Conservation (phyloP, 2,113 vertebrate species). For the Nannobrachium achirus region DNA sequence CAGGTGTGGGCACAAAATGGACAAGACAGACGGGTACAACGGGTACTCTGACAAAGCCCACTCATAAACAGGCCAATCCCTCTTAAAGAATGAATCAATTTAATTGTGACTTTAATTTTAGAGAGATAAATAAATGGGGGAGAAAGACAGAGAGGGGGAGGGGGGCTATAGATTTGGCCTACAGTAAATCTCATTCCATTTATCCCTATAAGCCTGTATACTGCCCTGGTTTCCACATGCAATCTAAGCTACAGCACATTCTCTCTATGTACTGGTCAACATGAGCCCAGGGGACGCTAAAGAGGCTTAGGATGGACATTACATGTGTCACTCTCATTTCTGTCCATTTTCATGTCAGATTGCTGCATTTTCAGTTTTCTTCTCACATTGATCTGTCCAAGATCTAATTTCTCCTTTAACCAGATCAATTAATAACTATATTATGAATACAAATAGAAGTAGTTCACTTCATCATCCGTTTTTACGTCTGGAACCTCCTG, state of each 20-base stretch:
- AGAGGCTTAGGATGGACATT: slow-evolving; percentile 61
- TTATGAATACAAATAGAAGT: no score
- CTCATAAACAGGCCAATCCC: not conserved
- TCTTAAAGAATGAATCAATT: not conserved
- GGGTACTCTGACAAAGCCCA: no score
- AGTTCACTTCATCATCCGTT: no score
- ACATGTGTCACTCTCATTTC: not conserved
- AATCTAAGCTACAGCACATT: slow-evolving; percentile 59
- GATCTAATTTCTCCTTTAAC: no score
- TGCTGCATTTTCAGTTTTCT: slow-evolving; percentile 24
- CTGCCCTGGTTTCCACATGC: slow-evolving; percentile 59
- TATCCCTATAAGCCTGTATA: slow-evolving; percentile 37
- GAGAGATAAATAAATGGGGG: not conserved
- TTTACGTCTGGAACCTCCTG: no score
- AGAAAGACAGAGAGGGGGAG: not conserved
- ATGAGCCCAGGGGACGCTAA: slow-evolving; percentile 24
- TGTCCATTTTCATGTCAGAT: slow-evolving; percentile 28
- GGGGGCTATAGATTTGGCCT: not conserved
- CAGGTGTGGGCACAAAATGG: no score
- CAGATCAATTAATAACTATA: no score
- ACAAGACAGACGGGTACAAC: no score
- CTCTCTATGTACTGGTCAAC: slow-evolving; percentile 31
- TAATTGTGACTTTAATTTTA: slow-evolving; percentile 13
- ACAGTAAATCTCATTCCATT: slow-evolving; percentile 50
- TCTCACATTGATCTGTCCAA: not conserved